Evolutionary conservation across 2,888 invertebrate genomes (phyloP), one percentile per base, ranked within the genome.

Genomic region (Dione vanillae): DNA sequence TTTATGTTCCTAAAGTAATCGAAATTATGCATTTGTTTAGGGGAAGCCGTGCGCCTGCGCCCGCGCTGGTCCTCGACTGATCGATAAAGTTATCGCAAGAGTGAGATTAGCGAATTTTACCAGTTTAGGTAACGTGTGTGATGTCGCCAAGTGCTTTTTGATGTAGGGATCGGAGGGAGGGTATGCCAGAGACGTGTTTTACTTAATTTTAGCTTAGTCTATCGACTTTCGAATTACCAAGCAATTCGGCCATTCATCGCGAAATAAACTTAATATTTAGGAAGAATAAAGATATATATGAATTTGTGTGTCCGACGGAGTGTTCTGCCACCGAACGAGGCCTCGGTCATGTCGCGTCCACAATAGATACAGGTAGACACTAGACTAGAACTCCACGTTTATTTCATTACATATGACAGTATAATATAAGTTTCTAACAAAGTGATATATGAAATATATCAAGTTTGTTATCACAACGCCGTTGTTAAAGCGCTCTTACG

Each of bases 171-270:
- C 83, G 85, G 82, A 84, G 77, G 83, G 79, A 82, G 79, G 84
- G 82, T 82, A 88, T 83, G 91, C 90, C 90, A 90, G 90, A 90
- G 85, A 86, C 87, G 86, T 85, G 75, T 83, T 89, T 87, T 86
- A 87, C 87, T 84, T 89, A 89, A 85, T 88, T 85, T 80, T 88
- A 90, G 86, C 85, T 87, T 91, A 91, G 87, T 85, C 80, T 87
- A 86, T 86, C 82, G 81, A 80, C 80, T 82, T 80, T 89, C 90
- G 91, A 90, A 92, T 92, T 91, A 91, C 92, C 87, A 91, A 91
- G 90, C 89, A 90, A 91, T 92, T 90, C 89, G 91, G 90, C 80
- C 92, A 92, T 93, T 93, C 93, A 92, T 92, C 92, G 92, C 93
- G 93, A 92, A 93, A 93, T 93, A 93, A 81, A 79, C 76, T 80